A percentile compares a stretch with the other conserved stretches of the same genome.
These are phyloP conservation scores for Megaustenia siamemsis DNA, from an alignment of 2,888 invertebrate species.

Conservation along the genomic window DNA sequence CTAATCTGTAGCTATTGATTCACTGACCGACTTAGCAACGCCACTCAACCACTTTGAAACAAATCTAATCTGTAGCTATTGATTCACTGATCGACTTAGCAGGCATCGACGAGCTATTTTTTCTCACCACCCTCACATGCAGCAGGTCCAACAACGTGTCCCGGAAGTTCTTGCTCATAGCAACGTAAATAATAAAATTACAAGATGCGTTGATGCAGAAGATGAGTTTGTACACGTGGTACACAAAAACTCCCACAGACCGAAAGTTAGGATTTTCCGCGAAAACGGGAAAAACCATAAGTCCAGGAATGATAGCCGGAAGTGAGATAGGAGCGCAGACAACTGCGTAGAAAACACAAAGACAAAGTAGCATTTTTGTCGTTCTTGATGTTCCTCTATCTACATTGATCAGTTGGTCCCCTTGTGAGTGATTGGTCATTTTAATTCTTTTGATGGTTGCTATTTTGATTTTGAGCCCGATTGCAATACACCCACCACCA, in stretches of 20 bases:
- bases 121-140: not conserved
- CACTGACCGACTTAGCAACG: too few relatives aligned
- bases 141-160: slow-evolving; percentile 16
- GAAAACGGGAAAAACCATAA: slow-evolving; percentile 36
- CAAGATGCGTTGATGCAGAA: slow-evolving; percentile 39
- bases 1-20: too few relatives aligned
- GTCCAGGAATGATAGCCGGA: slow-evolving; percentile 30
- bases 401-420: not conserved
- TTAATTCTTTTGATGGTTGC: slow-evolving; percentile 18
- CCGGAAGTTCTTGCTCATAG: slow-evolving; percentile 36
- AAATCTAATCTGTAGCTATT: too few relatives aligned
- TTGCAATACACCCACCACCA: slow-evolving; percentile 33
- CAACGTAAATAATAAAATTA: slow-evolving; percentile 48
- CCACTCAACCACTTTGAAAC: too few relatives aligned
- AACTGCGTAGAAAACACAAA: slow-evolving; percentile 42
- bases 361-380: slow-evolving; percentile 38
- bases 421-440: slow-evolving; percentile 28
- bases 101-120: too few relatives aligned
- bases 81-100: too few relatives aligned
- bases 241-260: slow-evolving; percentile 30
- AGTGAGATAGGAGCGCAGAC: slow-evolving; percentile 31
- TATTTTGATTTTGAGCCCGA: slow-evolving; percentile 33
- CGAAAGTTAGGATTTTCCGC: slow-evolving; percentile 19
- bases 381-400: slow-evolving; percentile 17
- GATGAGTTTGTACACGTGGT: slow-evolving; percentile 13